Evolutionary conservation across 2,113 vertebrate species (phyloP), one percentile per base, ranked within the genome.

Genomic region (Atrichornis clamosus): DNA sequence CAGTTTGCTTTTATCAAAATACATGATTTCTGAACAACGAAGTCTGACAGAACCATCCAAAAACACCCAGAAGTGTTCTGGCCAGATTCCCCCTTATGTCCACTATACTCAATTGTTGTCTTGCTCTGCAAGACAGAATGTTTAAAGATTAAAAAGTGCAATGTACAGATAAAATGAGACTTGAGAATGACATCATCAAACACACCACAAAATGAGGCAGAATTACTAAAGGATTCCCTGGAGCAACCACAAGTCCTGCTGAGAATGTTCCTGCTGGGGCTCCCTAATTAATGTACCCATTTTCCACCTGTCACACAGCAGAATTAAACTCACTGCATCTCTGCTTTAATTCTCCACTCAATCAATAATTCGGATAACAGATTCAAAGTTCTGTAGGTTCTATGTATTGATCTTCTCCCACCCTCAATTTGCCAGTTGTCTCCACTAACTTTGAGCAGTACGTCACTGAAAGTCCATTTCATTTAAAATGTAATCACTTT

Each of bases 211-310:
- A 95, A 94, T 6, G 3, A 83, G 93, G 79, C 82, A 95, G 79
- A 96, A 93, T 89, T 88, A 92, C 83, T 89, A 70, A 92, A 96
- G 96, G 92, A 96, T 97, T 96, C 96, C 93, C 92, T 95, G 79
- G 88, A 96, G 96, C 87, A 96, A 72, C 78, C 74, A 87, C 82
- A 79, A 82, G 87, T 82, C 75, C 93, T 92, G 76, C 90, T 86
- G 93, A 85, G 72, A 96, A 83, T 0, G 1, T 78, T 96, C 90
- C 95, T 96, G 85, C 95, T 93, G 90, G 93, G 93, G 72, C 79
- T 95, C 88, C 85, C 96, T 96, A 96, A 95, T 96, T 96, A 96
- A 97, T 93, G 95, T 93, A 74, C 90, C 96, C 95, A 93, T 96
- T 96, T 97, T 96, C 95, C 93, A 95, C 95, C 96, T 96, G 95